These are phyloP conservation scores for Brachionus rotundiformis DNA, from an alignment of 1,140 invertebrate genomes.

Conservation along the genomic window DNA sequence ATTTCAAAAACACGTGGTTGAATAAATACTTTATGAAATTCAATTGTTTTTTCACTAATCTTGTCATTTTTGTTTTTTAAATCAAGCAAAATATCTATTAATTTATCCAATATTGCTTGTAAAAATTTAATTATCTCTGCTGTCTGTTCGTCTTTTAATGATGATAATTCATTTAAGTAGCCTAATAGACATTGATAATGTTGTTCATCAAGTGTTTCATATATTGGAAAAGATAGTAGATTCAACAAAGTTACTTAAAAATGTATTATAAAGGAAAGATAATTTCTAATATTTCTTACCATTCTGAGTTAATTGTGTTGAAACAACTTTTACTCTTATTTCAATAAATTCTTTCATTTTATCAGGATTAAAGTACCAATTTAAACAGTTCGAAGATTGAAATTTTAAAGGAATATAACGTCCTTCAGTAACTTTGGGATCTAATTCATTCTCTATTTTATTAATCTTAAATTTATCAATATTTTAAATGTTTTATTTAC, in stretches of 20 bases:
- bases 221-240: conserved; percentile 10
- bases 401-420: background rate
- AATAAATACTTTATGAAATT: conserved; percentile 28
- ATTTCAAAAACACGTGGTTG: conserved; percentile 48
- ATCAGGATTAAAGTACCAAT: background rate
- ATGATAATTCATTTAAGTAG: conserved; percentile 36
- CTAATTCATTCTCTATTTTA: conserved; percentile 20
- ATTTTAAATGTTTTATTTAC: background rate
- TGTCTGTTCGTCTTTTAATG: conserved; percentile 32
- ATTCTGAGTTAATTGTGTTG: conserved; percentile 48
- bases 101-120: conserved; percentile 49
- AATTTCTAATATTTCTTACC: conserved; percentile 16
- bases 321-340: conserved; percentile 51
- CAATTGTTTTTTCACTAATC: background rate
- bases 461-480: background rate
- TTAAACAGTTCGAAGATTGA: background rate
- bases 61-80: conserved; percentile 4
- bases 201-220: background rate
- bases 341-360: conserved; percentile 36
- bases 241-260: conserved; percentile 38
- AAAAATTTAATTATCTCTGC: conserved; percentile 48
- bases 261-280: no score
- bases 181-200: background rate
- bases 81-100: conserved; percentile 42
- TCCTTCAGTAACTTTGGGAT: background rate